Evolutionary conservation across 2,888 invertebrate genomes (phyloP).

Genomic region (Hirudinaria manillensis): DNA sequence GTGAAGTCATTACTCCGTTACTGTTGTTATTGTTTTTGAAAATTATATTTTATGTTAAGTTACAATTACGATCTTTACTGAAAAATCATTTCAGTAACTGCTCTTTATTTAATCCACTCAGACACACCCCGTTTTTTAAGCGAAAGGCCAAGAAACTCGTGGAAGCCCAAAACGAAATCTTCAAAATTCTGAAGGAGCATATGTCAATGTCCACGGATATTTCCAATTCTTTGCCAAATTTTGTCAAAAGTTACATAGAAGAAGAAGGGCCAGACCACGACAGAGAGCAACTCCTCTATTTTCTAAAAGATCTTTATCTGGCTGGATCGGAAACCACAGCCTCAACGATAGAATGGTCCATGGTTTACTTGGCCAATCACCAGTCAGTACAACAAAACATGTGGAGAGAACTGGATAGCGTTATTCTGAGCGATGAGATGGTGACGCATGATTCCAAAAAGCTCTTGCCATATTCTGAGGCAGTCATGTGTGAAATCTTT

Average conservation of each 20-base stretch:
- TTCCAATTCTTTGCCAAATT: background rate
- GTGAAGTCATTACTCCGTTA: background rate
- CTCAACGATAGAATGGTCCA: slow-evolving; percentile 29
- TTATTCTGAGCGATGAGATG: slow-evolving; percentile 21
- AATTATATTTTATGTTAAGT: no score
- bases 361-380: slow-evolving; percentile 27
- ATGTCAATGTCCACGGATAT: background rate
- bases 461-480: slow-evolving; percentile 22
- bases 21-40: no score
- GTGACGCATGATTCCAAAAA: slow-evolving; percentile 17
- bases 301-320: slow-evolving; percentile 28
- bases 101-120: background rate
- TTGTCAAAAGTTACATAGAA: slow-evolving; percentile 20
- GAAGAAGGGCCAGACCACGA: slow-evolving; percentile 24
- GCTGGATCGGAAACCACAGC: slow-evolving; percentile 33
- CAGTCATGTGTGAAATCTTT: slow-evolving; percentile 22
- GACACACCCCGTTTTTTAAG: background rate
- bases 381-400: slow-evolving; percentile 31
- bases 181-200: slow-evolving; percentile 4
- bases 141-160: background rate
- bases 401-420: slow-evolving; percentile 31
- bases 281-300: slow-evolving; percentile 17
- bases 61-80: no score
- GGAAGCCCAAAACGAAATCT: slow-evolving; percentile 17
- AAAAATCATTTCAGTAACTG: no score